Base-by-base conservation (phyloP, 1,140 invertebrate genomes). In the Hydropsyche tenuis region DNA sequence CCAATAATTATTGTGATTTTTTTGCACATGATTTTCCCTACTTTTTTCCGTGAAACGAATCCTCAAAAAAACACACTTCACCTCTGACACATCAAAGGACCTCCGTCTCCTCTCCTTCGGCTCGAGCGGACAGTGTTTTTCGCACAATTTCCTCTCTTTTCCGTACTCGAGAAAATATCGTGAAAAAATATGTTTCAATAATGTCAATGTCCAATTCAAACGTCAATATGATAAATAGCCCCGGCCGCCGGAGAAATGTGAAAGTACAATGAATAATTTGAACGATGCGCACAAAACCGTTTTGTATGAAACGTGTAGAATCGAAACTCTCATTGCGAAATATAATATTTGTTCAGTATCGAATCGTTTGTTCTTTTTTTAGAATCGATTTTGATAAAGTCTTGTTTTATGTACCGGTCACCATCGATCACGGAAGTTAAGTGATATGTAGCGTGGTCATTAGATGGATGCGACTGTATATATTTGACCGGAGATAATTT, bases 181-280 rank as follows among this genome's bases (percentile, higher is more conserved):
- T 51, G 14, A 60, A 60, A 60, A 60, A 60, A 60, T 60, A 60
- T 60, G 56, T 60, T 60, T 60, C 56, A 60, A 60, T 60, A 60
- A 60, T 60, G 56, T 60, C 56, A 60, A 60, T 23, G 56, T 60
- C 56, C 56, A 23, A 60, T 60, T 60, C 56, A 60, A 60, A 60
- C 56, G 56, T 60, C 56, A 60, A 60, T 60, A 60, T 60, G 56
- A 60, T 60, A 60, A 60, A 60, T 60, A 60, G 56, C n/a, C n/a
- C n/a, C n/a, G n/a, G n/a, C n/a, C n/a, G n/a, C 56, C 56, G 18
- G 9, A 22, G 56, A 60, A 60, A 60, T 60, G 23, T 60, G 56
- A 60, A 12, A 60, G 56, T 25, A 60, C 56, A 60, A 60, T 60
- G 56, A 60, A 53, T 53, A 53, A 53, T 53, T 53, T 22, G 56